phyloP scores from a whole-genome alignment of 2,113 vertebrate species.

The Pholis gunnellus region DNA sequence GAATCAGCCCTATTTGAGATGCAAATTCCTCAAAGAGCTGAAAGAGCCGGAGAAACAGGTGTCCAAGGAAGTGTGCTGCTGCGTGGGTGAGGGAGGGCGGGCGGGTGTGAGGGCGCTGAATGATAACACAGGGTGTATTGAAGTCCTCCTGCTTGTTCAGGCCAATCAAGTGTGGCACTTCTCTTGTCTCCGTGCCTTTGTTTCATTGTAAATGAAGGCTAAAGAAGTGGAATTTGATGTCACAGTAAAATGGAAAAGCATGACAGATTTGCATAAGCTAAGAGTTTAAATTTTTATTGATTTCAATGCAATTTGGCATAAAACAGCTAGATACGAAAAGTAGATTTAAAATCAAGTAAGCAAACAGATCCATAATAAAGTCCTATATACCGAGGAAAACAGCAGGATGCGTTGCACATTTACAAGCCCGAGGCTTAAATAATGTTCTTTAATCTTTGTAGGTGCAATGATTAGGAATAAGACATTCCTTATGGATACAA shows the following conservation, averaged over 20 bases:
- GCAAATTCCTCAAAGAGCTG: conserved; percentile 82
- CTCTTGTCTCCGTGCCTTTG: conserved; percentile 26
- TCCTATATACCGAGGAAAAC: not conserved
- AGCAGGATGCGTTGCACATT: conserved; percentile 1
- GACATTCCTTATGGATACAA: not conserved
- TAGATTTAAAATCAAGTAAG: conserved; percentile 7
- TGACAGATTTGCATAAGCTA: not conserved
- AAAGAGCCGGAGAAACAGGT: conserved; percentile 84
- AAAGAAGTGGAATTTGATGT: not conserved
- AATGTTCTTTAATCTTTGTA: conserved; percentile 5
- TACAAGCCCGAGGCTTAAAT: conserved; percentile 11
- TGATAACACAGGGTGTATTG: conserved; percentile 75
- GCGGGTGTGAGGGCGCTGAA: conserved; percentile 58
- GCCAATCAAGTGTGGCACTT: conserved; percentile 25
- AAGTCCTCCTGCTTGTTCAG: conserved; percentile 30
- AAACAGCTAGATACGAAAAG: conserved; percentile 33
- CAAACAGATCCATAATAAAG: conserved; percentile 13
- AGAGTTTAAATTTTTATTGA: conserved; percentile 60
- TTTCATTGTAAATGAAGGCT: not conserved
- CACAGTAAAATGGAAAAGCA: not conserved
- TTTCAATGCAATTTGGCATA: conserved; percentile 36
- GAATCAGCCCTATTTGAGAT: conserved; percentile 81
- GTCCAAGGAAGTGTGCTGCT: conserved; percentile 78
- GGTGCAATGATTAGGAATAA: not conserved
- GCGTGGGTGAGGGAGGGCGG: conserved; percentile 51